phyloP scores from a whole-genome alignment of 2,888 invertebrate genomes.

The Dicycla oo region DNA sequence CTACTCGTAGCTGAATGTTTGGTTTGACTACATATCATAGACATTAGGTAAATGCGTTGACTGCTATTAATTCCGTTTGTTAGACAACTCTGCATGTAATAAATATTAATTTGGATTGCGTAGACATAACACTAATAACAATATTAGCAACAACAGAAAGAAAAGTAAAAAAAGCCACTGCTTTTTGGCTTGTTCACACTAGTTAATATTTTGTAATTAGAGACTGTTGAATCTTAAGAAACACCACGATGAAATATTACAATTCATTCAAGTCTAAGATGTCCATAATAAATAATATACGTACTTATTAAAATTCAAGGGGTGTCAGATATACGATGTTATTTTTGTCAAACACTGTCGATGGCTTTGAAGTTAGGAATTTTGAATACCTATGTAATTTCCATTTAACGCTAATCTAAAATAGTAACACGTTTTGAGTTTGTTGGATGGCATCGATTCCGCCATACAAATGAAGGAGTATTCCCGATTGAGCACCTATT shows the following conservation, averaged over 20 bases:
- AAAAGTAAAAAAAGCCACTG: not conserved
- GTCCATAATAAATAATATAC: slow-evolving; percentile 4
- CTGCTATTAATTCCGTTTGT: slow-evolving; percentile 24
- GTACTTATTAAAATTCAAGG: slow-evolving; percentile 14
- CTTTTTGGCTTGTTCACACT: not conserved
- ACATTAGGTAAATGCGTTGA: slow-evolving; percentile 3
- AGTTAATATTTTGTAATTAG: not conserved
- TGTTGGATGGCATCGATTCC: not conserved
- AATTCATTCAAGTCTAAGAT: slow-evolving; percentile 11
- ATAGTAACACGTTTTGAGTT: slow-evolving; percentile 13
- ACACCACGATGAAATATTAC: slow-evolving; percentile 9
- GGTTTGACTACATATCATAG: slow-evolving; percentile 16
- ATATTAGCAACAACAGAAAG: not conserved
- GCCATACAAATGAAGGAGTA: slow-evolving; percentile 2
- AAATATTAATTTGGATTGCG: slow-evolving; percentile 11
- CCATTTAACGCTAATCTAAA: slow-evolving; percentile 4
- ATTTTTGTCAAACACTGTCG: slow-evolving; percentile 9
- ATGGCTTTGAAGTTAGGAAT: slow-evolving; percentile 22
- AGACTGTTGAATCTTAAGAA: not conserved
- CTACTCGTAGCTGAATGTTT: slow-evolving; percentile 33
- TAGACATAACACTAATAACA: slow-evolving; percentile 19
- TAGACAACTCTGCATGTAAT: slow-evolving; percentile 19
- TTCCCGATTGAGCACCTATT: no score
- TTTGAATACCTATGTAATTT: slow-evolving; percentile 9
- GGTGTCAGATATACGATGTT: not conserved